Evolutionary conservation across 2,113 vertebrate genomes (phyloP).

Genomic region (Amazona guildingii): DNA sequence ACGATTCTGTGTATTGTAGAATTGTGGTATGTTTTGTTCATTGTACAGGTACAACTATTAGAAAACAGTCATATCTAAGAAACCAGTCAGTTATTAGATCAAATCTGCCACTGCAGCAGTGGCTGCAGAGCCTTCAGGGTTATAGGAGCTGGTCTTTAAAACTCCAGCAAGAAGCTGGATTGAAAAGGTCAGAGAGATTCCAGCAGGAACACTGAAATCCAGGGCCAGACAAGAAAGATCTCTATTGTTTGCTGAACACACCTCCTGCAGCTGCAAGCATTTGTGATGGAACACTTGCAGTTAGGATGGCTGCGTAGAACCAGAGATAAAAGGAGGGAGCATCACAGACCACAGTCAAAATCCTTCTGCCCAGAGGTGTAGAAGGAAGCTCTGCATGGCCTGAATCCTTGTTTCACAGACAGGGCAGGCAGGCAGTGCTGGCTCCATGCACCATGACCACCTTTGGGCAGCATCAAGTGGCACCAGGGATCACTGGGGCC

Average conservation of each 20-base stretch:
- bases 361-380: neutral
- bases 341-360: neutral
- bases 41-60: neutral
- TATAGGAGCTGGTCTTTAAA: neutral
- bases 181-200: neutral
- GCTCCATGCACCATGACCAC: neutral
- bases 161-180: neutral
- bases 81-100: neutral
- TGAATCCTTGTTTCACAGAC: fast-evolving
- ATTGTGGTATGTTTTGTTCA: neutral
- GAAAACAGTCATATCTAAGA: neutral
- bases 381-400: neutral
- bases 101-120: neutral
- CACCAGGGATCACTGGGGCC: fast-evolving
- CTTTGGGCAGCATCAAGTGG: fast-evolving
- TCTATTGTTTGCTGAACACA: neutral
- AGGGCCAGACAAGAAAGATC: neutral
- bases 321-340: neutral
- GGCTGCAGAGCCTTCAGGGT: neutral
- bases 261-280: neutral
- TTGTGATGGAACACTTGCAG: neutral
- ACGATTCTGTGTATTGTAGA: neutral
- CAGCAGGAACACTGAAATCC: neutral
- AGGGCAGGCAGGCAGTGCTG: neutral
- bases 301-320: neutral